These are phyloP conservation scores for Lates japonicus DNA, from an alignment of 2,797 vertebrate genomes.

Conservation along the genomic window DNA sequence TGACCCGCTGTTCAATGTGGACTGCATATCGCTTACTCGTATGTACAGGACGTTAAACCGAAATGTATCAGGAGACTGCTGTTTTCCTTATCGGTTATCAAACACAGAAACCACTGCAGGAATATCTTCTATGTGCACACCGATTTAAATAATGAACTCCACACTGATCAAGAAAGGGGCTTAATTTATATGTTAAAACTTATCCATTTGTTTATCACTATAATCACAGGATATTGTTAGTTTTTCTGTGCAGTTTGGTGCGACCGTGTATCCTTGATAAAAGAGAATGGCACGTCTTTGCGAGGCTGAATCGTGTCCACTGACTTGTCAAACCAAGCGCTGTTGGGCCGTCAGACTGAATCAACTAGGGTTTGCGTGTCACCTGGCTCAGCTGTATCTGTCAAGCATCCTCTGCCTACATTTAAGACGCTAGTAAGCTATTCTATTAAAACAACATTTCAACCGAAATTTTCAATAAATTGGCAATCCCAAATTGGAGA, in stretches of 20 bases:
- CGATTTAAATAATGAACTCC: background rate
- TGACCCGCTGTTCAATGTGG: background rate
- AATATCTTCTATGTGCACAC: background rate
- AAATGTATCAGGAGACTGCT: background rate
- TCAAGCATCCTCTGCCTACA: background rate
- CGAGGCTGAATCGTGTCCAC: background rate
- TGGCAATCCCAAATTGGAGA: background rate
- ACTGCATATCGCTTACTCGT: background rate
- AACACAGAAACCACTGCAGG: background rate
- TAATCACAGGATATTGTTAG: too few relatives aligned
- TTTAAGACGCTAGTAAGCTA: background rate
- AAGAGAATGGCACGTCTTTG: background rate
- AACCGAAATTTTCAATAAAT: background rate
- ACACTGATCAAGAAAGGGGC: background rate
- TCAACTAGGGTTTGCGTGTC: background rate
- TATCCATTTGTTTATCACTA: background rate
- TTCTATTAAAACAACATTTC: background rate
- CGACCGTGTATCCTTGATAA: too few relatives aligned
- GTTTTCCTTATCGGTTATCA: background rate
- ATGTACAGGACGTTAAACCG: background rate
- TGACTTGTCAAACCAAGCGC: constrained; percentile 28
- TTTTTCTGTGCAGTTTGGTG: background rate
- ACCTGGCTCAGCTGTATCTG: constrained; percentile 15
- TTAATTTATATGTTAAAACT: background rate
- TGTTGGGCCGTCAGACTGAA: constrained; percentile 9